Conservation (phyloP, 2,888 invertebrate species). For the Drosophila anceps region DNA sequence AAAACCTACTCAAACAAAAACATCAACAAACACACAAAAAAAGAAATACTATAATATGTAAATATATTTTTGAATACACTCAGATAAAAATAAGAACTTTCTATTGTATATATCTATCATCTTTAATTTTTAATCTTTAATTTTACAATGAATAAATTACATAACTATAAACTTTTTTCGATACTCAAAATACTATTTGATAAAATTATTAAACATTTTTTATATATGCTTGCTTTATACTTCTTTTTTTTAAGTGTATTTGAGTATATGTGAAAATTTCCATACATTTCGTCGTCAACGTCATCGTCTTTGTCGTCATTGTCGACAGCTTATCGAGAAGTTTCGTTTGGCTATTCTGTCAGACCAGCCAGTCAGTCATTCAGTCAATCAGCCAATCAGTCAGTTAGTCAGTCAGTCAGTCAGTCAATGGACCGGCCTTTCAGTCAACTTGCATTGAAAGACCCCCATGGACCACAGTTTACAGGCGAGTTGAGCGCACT, state of each 20-base stretch:
- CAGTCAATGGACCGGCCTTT: conserved; percentile 39
- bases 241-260: conserved; percentile 1
- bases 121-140: not conserved
- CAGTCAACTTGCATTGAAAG: conserved; percentile 45
- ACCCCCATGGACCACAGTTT: conserved; percentile 46
- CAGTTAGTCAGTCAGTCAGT: conserved; percentile 36
- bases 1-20: conserved; percentile 46
- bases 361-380: conserved; percentile 20
- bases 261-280: conserved; percentile 23
- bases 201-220: not conserved
- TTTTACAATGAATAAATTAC: not conserved
- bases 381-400: conserved; percentile 53
- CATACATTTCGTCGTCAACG: conserved; percentile 37
- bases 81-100: not conserved
- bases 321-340: conserved; percentile 52
- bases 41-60: conserved; percentile 8
- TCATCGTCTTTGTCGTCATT: conserved; percentile 36
- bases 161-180: not conserved
- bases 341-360: conserved; percentile 67
- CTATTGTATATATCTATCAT: not conserved
- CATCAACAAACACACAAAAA: conserved; percentile 20
- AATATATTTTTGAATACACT: conserved; percentile 4
- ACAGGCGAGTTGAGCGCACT: conserved; percentile 34
- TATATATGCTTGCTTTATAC: not conserved
- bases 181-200: not conserved